Conservation (phyloP, 2,888 invertebrate genomes). For the Orgyia antiqua region DNA sequence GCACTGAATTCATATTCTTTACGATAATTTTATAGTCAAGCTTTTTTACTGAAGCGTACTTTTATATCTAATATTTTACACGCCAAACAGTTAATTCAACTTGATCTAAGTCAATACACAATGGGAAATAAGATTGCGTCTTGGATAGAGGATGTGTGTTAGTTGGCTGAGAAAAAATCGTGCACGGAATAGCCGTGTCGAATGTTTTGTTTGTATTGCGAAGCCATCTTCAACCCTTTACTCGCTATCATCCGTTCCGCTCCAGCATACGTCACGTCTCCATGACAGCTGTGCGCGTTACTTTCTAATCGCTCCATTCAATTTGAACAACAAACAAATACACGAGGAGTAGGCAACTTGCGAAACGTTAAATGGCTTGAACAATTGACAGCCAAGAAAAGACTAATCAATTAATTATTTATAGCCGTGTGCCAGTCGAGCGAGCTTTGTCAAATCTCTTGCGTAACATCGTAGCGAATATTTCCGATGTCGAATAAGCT, state of each 20-base stretch:
- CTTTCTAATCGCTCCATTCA: slow-evolving; percentile 73
- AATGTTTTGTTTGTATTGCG: slow-evolving; percentile 65
- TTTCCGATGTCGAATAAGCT: slow-evolving; percentile 22
- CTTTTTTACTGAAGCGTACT: slow-evolving; percentile 22
- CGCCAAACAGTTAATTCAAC: neutral
- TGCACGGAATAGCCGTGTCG: slow-evolving; percentile 53
- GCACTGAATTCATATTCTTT: slow-evolving; percentile 38
- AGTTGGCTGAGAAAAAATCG: slow-evolving; percentile 38
- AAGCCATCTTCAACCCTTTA: slow-evolving; percentile 65
- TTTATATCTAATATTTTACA: neutral
- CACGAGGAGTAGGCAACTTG: slow-evolving; percentile 56
- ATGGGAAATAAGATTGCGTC: neutral
- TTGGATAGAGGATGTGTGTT: slow-evolving; percentile 7
- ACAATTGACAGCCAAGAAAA: slow-evolving; percentile 58
- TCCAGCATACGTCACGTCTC: slow-evolving; percentile 67
- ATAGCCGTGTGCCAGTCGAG: slow-evolving; percentile 43
- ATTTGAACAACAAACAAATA: slow-evolving; percentile 54
- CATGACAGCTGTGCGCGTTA: slow-evolving; percentile 70
- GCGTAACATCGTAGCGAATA: slow-evolving; percentile 28
- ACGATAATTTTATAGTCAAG: slow-evolving; percentile 19
- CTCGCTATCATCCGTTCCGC: slow-evolving; percentile 66
- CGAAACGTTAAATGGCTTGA: slow-evolving; percentile 58
- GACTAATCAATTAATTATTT: slow-evolving; percentile 62
- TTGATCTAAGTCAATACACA: no score
- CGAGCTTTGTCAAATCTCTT: slow-evolving; percentile 39